Conservation (phyloP, 1,140 invertebrate genomes). For the Scaptomyza montana region DNA sequence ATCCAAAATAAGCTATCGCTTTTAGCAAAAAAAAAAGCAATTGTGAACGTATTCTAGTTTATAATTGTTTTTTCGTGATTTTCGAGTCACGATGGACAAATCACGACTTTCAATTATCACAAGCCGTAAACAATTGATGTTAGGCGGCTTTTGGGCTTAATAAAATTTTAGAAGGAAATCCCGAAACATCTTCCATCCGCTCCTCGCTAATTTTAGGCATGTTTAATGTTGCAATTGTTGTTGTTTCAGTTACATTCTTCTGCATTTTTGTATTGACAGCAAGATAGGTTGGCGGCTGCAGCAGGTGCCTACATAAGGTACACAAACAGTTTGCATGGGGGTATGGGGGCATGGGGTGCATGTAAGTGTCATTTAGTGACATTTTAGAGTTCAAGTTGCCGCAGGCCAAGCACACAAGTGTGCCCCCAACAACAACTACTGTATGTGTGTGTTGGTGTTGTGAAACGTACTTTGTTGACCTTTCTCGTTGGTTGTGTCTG, state of each 20-base stretch:
- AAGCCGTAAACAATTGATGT: too few species aligned
- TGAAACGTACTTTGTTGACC: conserved; percentile 64
- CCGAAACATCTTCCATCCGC: too few species aligned
- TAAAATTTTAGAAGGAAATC: too few species aligned
- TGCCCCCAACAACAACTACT: background rate
- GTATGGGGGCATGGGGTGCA: too few species aligned
- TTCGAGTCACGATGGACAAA: too few species aligned
- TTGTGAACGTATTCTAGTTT: too few species aligned
- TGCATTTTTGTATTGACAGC: conserved; percentile 9
- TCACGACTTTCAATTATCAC: too few species aligned
- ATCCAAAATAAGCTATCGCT: too few species aligned
- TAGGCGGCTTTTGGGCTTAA: too few species aligned
- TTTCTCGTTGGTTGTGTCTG: conserved; percentile 46
- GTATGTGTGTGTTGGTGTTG: conserved; percentile 6
- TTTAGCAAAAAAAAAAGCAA: too few species aligned
- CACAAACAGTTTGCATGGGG: background rate
- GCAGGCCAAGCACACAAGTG: conserved; percentile 34
- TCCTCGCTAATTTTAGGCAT: too few species aligned
- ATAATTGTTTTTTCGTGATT: too few species aligned
- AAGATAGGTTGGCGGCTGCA: conserved; percentile 28
- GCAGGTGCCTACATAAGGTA: conserved; percentile 28
- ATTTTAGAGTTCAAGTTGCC: conserved; percentile 51
- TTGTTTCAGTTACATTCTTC: conserved; percentile 42
- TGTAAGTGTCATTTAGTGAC: conserved; percentile 24
- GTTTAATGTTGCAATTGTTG: conserved; percentile 12